Base-by-base conservation (phyloP, 1,140 invertebrate genomes). In the Drosophila repleta region DNA sequence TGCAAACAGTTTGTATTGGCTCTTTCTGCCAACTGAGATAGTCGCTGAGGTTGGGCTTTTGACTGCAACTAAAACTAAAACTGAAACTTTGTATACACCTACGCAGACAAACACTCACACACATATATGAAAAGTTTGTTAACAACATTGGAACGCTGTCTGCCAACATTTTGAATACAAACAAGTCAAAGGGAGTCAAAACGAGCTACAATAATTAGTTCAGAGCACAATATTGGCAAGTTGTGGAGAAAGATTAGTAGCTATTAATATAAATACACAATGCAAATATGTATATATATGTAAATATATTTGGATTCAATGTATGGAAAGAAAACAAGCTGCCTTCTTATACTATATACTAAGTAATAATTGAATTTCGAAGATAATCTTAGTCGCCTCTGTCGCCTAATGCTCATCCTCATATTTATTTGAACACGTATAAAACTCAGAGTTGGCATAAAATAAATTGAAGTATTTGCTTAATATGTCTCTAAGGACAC, bases 41-140 rank as follows among this genome's bases (percentile, higher is more conserved):
- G 61, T 55, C 52, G 53, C 52, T 70, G 32, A 63, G 51, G 32
- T 64, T 55, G 62, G 57, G 41, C 62, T 45, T 65, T 56, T 65
- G 18, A 55, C 66, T 29, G 60, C 48, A 56, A 63, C 67, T 70
- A 24, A 45, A 45, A 57, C 55, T 45, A 24, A 26, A 57, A 57
- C 55, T 45, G 15, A 57, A 45, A 45, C 39, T 21, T 56, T 63
- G 43, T 55, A 29, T n/a, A 13, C 53, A 48, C 24, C 43, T 46
- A 57, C 43, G 26, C 21, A 24, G 10, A 20, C 17, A 53, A 10
- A 55, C 51, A 21, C 32, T 21, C 29, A 20, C 18, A n/a, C 13
- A 41, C 53, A 43, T 20, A 24, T 3, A 11, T 13, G 2, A 13
- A 35, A 35, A 35, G 32, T 13, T 11, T 35, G 32, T 35, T 35